Percentiles rank a stretch among this genome's conserved stretches.
Evolutionary conservation across 2,888 invertebrate genomes (phyloP).

Genomic region (Congeria kusceri): DNA sequence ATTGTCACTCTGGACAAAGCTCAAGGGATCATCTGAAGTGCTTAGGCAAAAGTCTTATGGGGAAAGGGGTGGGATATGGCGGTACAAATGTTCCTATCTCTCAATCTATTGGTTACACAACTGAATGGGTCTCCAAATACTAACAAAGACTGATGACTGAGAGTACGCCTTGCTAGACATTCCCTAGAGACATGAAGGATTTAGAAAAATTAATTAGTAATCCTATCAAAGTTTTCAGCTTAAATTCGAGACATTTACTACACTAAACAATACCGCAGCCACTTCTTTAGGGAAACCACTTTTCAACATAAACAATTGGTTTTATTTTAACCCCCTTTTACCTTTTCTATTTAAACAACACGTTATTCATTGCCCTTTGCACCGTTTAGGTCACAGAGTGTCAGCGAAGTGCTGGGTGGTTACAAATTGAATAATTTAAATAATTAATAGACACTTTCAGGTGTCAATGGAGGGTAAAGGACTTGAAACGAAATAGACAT

Average conservation of each 20-base stretch:
- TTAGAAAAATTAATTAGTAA: conserved; percentile 14
- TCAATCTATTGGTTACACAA: conserved; percentile 46
- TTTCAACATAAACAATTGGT: conserved; percentile 12
- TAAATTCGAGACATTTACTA: conserved; percentile 5
- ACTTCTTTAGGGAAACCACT: conserved; percentile 9
- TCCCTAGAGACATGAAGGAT: conserved; percentile 15
- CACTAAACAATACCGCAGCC: conserved; percentile 27
- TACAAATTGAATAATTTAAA: no score
- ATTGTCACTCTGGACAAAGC: conserved; percentile 42
- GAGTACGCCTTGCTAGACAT: conserved; percentile 21
- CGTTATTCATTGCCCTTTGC: no score
- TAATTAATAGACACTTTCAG: no score
- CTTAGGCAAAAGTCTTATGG: conserved; percentile 26
- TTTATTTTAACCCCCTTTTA: no score
- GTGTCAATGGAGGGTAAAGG: no score
- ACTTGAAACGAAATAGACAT: no score
- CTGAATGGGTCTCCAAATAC: conserved; percentile 28
- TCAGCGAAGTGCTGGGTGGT: no score
- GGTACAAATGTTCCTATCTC: conserved; percentile 29
- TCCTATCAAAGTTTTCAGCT: conserved; percentile 34
- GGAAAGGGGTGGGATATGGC: conserved; percentile 21
- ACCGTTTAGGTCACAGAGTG: no score
- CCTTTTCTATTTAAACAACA: no score
- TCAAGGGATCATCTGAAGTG: conserved; percentile 16
- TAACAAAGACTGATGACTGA: conserved; percentile 36